Base-by-base conservation (phyloP, 2,888 invertebrate genomes). In the Lepidocyrtinus sp. region DNA sequence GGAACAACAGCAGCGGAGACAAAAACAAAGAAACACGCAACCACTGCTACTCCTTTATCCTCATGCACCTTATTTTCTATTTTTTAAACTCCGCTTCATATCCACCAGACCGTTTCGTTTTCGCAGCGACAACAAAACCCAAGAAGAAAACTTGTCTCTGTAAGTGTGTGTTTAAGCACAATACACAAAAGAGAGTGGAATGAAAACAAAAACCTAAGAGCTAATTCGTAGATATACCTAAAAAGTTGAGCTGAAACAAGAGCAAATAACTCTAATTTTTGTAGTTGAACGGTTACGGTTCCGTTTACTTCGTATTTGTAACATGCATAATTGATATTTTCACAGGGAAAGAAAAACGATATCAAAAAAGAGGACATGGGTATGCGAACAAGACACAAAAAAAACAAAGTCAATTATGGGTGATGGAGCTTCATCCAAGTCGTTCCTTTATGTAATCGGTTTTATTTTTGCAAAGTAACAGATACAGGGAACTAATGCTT, bases 21-120 rank as follows among this genome's bases (percentile, higher is more conserved):
- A 82, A 50, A 74, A 77, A 83, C 80, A 82, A 83, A 70, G 83
- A 77, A 80, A 79, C 84, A 84, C 84, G 84, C 84, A 81, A 84
- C 69, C 69, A 24, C 61, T 59, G 45, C 36, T 64, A 24, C 50
- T 59, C 21, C 22, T 68, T 5, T 12, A 15, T 5, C 62, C 62
- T 62, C 22, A 17, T 62, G 62, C 17, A 62, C 25, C 21, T 62
- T 62, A 24, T 17, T 12, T 64, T 27, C 26, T 27, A 63, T 68
- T 68, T 68, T 17, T n/a, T 25, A 19, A 12, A 9, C 45, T 65
- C 68, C 27, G 45, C 50, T 50, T 50, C 62, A 12, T 63, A 73
- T 63, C 62, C 36, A 62, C 63, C 63, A 73, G 63, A 73, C 63
- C 62, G 62, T 63, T 63, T 63, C 72, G 63, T 73, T 73, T 63